phyloP scores from a whole-genome alignment of 1,140 invertebrate genomes.

The Tetramorium alpestre region DNA sequence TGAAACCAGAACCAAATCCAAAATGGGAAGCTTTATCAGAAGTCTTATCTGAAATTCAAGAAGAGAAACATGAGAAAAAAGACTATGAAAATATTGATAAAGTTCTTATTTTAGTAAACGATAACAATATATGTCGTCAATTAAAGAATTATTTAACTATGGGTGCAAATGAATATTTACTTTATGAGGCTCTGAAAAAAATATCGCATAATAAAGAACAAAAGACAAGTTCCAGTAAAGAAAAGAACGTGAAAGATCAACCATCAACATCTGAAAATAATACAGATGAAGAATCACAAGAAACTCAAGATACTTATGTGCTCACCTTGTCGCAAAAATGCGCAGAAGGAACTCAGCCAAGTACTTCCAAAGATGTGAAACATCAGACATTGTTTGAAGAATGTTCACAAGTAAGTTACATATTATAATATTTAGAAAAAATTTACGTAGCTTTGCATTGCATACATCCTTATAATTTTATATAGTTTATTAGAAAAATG shows the following conservation, averaged over 20 bases:
- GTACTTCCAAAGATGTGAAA: conserved; percentile 78
- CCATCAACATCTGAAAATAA: conserved; percentile 39
- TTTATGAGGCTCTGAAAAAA: conserved; percentile 76
- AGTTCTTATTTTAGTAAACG: conserved; percentile 94
- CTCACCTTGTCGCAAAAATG: conserved; percentile 89
- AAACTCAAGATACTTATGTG: conserved; percentile 89
- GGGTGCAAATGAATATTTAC: conserved; percentile 87
- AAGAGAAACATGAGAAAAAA: conserved; percentile 85
- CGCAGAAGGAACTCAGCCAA: conserved; percentile 69
- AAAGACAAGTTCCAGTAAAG: conserved; percentile 47
- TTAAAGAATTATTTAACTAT: conserved; percentile 90
- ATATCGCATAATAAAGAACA: conserved; percentile 75
- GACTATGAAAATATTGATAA: conserved; percentile 86
- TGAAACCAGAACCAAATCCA: conserved; percentile 93
- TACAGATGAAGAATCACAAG: conserved; percentile 80
- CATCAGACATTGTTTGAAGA: conserved; percentile 88
- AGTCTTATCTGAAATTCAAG: conserved; percentile 93
- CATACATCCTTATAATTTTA: neutral
- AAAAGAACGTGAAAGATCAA: conserved; percentile 11
- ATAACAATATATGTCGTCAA: conserved; percentile 93
- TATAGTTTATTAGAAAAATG: conserved; percentile 14
- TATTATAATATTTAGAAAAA: conserved; percentile 50
- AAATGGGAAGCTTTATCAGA: conserved; percentile 95
- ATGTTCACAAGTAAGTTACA: conserved; percentile 87
- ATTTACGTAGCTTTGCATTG: neutral